Evolutionary conservation across 2,888 invertebrate genomes (phyloP), one percentile per base, ranked within the genome.

Genomic region (Iphiclides podalirius): DNA sequence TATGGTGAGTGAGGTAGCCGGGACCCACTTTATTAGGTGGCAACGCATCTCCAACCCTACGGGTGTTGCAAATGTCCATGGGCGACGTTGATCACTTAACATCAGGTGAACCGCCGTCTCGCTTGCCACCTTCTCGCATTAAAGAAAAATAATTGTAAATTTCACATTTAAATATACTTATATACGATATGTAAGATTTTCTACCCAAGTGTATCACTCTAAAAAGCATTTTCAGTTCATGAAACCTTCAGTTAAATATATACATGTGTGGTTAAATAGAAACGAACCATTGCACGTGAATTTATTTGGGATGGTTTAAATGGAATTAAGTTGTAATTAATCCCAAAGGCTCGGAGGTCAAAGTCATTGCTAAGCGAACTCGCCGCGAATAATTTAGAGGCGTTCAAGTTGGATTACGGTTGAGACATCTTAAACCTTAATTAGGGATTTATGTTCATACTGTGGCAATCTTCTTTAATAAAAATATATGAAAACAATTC

Each of bases 301-400:
- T 41, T 41, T 41, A 16, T 41, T 41, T 17, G 31, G 28, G 41
- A 16, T 11, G 15, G 16, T 31, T 41, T 35, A 35, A 43, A 23
- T 35, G 35, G 34, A 43, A 35, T 43, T 23, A 35, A 14, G 34
- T n/a, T 35, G 12, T 43, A 34, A 44, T 28, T 44, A 44, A 36
- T 37, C 15, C 16, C 44, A 37, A 37, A 37, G 9, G 44, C 28
- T n/a, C 31, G 11, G 36, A 36, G 44, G 44, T 44, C 44, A 37
- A 44, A 37, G 44, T 48, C 42, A 47, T 41, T 47, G 28, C 41
- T 42, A 36, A 48, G 36, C 28, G 28, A 17, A 40, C 35, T 48
- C 37, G 36, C 47, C 41, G 37, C 28, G 37, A 42, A 48, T 48
- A 41, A 48, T 48, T 48, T 42, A 48, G 37, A 42, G 41, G 12